A percentile compares a stretch with the other conserved stretches of the same genome.
phyloP scores from a whole-genome alignment of 1,140 invertebrate genomes.

The Thaumetopoea pityocampa region DNA sequence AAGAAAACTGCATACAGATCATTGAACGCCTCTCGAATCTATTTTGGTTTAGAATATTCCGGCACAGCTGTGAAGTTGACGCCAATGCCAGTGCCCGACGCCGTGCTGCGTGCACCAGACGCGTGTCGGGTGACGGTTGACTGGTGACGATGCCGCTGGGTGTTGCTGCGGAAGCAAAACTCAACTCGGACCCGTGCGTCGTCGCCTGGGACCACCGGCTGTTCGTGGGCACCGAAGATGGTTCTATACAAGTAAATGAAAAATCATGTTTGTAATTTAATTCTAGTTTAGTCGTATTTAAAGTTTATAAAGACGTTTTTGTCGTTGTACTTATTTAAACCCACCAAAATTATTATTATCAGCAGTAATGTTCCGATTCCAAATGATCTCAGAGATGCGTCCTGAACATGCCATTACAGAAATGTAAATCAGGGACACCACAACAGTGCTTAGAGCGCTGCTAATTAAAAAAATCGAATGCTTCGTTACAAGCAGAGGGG shows the following conservation, averaged over 20 bases:
- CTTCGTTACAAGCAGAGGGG: too few species aligned
- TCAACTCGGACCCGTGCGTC: conserved; percentile 54
- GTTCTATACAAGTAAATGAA: conserved; percentile 51
- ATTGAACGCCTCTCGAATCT: conserved; percentile 9
- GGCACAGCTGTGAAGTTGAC: conserved; percentile 3
- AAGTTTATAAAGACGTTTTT: too few species aligned
- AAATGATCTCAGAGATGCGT: too few species aligned
- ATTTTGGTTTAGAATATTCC: conserved; percentile 16
- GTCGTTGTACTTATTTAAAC: too few species aligned
- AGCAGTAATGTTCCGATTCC: too few species aligned
- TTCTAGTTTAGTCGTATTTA: neutral
- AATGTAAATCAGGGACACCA: too few species aligned
- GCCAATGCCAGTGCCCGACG: conserved; percentile 1
- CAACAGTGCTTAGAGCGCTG: too few species aligned
- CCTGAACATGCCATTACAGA: too few species aligned
- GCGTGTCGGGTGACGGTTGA: conserved; percentile 2
- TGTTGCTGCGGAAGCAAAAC: conserved; percentile 46
- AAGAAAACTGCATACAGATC: conserved; percentile 16
- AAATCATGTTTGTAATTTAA: neutral
- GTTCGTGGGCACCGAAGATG: conserved; percentile 54
- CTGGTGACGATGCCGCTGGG: conserved; percentile 40
- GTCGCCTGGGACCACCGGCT: conserved; percentile 49
- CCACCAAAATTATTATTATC: neutral
- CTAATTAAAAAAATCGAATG: too few species aligned
- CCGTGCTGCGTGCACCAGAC: conserved; percentile 2